Conservation (phyloP, 2,888 invertebrate species). For the Lycaena phlaeas region DNA sequence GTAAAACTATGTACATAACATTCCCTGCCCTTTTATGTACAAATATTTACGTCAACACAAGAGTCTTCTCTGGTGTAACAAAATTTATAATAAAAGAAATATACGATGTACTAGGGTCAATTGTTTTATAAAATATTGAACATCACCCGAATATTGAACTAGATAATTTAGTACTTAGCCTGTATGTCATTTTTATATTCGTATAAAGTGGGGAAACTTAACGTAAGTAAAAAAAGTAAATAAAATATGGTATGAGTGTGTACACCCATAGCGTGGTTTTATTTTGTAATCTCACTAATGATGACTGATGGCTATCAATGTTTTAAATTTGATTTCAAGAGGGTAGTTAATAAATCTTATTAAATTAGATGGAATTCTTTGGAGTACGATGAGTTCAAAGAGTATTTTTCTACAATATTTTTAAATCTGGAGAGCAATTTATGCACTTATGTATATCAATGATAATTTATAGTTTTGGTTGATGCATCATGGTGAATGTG, state of each 20-base stretch:
- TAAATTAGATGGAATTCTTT: constrained; percentile 49
- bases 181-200: constrained; percentile 11
- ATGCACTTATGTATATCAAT: constrained; percentile 62
- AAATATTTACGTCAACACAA: constrained; percentile 6
- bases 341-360: constrained; percentile 41
- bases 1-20: constrained; percentile 9
- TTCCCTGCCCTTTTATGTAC: constrained; percentile 11
- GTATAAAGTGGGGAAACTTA: constrained; percentile 8
- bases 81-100: constrained; percentile 5
- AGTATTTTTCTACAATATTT: constrained; percentile 72
- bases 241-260: constrained; percentile 21
- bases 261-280: constrained; percentile 5
- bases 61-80: constrained; percentile 2
- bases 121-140: constrained; percentile 10
- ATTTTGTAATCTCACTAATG: constrained; percentile 53
- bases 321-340: constrained; percentile 31
- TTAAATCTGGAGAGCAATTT: constrained; percentile 57
- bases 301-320: constrained; percentile 38
- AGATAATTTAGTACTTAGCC: constrained; percentile 8
- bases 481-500: constrained; percentile 64
- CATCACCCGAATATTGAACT: constrained; percentile 4
- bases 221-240: constrained; percentile 15
- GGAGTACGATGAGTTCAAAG: constrained; percentile 55
- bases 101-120: constrained; percentile 8
- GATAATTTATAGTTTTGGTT: constrained; percentile 52